phyloP scores from a whole-genome alignment of 23 tunicate genomes.

The Aplidium turbinatum region DNA sequence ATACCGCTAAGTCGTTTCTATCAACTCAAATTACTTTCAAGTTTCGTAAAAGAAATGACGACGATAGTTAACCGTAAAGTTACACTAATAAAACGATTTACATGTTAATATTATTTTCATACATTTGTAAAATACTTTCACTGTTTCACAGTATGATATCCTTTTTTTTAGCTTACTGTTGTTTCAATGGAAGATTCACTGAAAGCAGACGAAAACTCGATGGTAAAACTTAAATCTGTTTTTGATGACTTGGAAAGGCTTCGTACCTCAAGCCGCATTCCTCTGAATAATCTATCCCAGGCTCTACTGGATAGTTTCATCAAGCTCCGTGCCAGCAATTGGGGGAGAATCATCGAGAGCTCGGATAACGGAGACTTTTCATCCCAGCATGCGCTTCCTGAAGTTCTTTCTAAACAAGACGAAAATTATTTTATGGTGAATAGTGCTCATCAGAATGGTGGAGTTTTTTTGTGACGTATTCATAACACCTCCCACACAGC shows the following conservation, averaged over 20 bases:
- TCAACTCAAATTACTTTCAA: too few relatives aligned
- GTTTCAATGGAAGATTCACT: conserved; percentile 46
- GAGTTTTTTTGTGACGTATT: conserved; percentile 3
- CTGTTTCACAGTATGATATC: background rate
- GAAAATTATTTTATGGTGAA: conserved; percentile 44
- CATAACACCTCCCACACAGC: background rate
- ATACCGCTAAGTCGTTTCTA: too few relatives aligned
- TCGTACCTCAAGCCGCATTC: background rate
- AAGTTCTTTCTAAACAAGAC: background rate
- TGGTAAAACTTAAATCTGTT: conserved; percentile 21
- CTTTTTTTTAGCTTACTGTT: conserved; percentile 43
- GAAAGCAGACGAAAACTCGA: conserved; percentile 40
- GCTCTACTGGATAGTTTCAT: conserved; percentile 24
- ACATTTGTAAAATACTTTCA: too few relatives aligned
- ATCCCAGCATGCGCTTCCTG: conserved; percentile 24
- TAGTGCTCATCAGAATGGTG: background rate
- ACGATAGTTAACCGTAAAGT: too few relatives aligned
- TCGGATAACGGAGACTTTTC: background rate
- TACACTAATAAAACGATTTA: too few relatives aligned
- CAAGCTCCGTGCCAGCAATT: conserved; percentile 32
- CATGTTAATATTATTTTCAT: background rate
- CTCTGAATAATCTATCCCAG: conserved; percentile 3
- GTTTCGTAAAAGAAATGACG: too few relatives aligned
- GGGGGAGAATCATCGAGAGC: conserved; percentile 41
- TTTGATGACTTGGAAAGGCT: conserved; percentile 27